phyloP scores from a whole-genome alignment of 2,797 vertebrate genomes.

The Chanos chanos region DNA sequence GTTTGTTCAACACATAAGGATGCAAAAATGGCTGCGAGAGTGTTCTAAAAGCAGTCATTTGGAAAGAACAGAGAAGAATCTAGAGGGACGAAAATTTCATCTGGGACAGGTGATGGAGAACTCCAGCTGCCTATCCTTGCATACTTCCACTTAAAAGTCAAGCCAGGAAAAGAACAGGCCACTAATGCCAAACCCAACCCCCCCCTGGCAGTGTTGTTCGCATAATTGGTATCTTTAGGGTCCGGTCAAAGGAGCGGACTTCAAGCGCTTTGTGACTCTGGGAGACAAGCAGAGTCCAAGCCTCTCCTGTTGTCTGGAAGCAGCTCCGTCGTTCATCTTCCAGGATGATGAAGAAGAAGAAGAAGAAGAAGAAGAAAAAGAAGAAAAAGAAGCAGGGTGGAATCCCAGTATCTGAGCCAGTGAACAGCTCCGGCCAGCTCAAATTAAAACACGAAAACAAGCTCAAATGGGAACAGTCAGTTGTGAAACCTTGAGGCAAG shows the following conservation, averaged over 20 bases:
- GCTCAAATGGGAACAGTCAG: slow-evolving; percentile 53
- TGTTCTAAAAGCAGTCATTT: background rate
- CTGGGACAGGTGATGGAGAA: background rate
- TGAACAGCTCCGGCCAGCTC: slow-evolving; percentile 48
- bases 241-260: background rate
- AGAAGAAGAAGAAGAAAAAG: slow-evolving; percentile 38
- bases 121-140: background rate
- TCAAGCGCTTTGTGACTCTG: slow-evolving; percentile 1
- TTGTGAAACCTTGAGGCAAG: slow-evolving; percentile 35
- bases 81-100: background rate
- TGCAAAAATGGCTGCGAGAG: too few relatives aligned
- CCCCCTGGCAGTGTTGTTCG: too few relatives aligned
- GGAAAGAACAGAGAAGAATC: background rate
- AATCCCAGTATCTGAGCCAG: too few relatives aligned
- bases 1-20: too few relatives aligned
- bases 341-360: slow-evolving; percentile 34
- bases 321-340: background rate
- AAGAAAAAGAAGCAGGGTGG: slow-evolving; percentile 35
- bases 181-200: background rate
- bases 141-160: background rate
- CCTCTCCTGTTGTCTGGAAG: slow-evolving; percentile 5
- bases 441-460: slow-evolving; percentile 33
- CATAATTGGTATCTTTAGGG: slow-evolving; percentile 25
- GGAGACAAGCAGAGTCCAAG: slow-evolving; percentile 37
- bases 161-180: background rate